Conservation (phyloP, 92 coral and sea anemone species). For the Micromussa lordhowensis region DNA sequence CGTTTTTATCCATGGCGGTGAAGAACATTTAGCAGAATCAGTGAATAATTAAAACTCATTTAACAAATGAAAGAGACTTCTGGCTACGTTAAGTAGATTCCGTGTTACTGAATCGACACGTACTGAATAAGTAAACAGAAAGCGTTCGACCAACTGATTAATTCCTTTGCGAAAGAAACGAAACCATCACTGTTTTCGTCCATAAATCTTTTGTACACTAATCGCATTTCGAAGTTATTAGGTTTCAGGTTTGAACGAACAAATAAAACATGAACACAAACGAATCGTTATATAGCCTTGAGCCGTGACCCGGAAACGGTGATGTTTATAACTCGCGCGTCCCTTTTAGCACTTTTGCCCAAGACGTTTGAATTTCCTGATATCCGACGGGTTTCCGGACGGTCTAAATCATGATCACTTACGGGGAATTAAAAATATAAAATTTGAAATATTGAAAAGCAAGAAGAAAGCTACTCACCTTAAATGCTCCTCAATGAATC, state of each 20-base stretch:
- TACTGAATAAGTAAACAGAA: neutral
- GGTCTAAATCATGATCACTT: neutral
- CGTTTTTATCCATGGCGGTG: neutral
- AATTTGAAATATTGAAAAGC: neutral
- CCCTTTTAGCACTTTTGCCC: neutral
- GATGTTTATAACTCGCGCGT: neutral
- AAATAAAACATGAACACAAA: neutral
- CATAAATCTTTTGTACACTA: neutral
- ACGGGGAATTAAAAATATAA: neutral
- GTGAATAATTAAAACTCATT: neutral
- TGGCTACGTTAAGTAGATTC: neutral
- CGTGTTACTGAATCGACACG: neutral
- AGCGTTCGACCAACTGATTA: neutral
- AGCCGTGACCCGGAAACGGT: neutral
- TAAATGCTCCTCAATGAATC: neutral
- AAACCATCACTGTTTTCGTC: neutral
- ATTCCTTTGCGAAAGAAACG: neutral
- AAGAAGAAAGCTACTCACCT: conserved; percentile 2
- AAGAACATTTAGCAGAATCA: neutral
- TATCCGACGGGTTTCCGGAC: neutral
- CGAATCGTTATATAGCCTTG: neutral
- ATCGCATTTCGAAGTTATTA: neutral
- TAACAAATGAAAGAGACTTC: neutral
- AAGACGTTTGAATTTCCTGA: neutral
- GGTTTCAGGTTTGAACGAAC: neutral